These are phyloP conservation scores for Pelecanus crispus DNA, from an alignment of 2,113 vertebrate species.

Conservation along the genomic window DNA sequence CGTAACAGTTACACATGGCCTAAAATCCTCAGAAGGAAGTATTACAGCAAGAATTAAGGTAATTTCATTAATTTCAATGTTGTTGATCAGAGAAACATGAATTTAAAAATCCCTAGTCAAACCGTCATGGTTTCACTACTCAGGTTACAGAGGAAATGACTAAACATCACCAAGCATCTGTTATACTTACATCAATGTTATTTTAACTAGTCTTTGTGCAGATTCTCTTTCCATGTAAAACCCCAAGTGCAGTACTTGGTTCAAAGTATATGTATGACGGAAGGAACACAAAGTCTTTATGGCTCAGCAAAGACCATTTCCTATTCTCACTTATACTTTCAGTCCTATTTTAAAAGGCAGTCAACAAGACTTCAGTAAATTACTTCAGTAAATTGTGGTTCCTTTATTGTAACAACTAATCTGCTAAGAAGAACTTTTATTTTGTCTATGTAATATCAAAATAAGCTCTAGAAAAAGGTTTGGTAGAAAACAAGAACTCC, in stretches of 20 bases:
- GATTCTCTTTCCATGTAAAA: not conserved
- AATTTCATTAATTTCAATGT: not conserved
- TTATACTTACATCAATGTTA: not conserved
- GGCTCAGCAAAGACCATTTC: not conserved
- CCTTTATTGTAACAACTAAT: not conserved
- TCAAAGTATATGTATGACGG: fast-evolving
- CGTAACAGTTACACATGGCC: fast-evolving
- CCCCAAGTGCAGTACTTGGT: not conserved
- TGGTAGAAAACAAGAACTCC: not conserved
- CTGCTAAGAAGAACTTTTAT: not conserved
- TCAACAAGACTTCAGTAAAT: not conserved
- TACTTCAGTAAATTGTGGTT: not conserved
- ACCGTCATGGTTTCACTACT: not conserved
- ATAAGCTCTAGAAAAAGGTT: not conserved
- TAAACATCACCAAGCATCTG: not conserved
- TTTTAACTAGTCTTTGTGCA: not conserved
- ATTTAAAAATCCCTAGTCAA: not conserved
- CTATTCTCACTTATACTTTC: not conserved
- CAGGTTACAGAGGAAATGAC: not conserved
- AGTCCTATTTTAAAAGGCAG: not conserved
- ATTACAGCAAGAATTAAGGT: not conserved
- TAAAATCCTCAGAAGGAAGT: not conserved
- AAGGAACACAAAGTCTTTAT: not conserved
- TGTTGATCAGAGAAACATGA: not conserved
- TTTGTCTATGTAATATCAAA: not conserved